A percentile compares a stretch with the other conserved stretches of the same genome.
Evolutionary conservation across 2,113 vertebrate genomes (phyloP).

Genomic region (Silurus asotus): DNA sequence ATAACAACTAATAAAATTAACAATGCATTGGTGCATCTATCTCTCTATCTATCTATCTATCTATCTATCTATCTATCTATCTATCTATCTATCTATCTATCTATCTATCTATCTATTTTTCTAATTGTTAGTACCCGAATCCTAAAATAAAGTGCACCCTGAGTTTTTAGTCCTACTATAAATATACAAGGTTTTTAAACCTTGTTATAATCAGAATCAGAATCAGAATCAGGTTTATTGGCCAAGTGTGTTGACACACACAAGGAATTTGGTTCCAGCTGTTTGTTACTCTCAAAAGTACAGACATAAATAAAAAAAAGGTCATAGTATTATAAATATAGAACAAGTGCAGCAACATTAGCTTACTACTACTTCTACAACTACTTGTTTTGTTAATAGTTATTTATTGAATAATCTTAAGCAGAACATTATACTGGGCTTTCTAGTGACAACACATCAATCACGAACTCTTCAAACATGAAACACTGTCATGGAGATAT

Average conservation of each 20-base stretch:
- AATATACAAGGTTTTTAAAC: background rate
- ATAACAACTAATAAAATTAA: no score
- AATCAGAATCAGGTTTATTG: no score
- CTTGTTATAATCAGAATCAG: no score
- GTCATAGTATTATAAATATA: background rate
- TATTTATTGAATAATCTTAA: background rate
- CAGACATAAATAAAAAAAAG: no score
- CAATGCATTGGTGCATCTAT: no score
- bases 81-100: background rate
- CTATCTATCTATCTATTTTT: background rate
- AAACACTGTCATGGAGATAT: slow-evolving; percentile 34
- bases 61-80: background rate
- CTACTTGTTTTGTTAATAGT: background rate
- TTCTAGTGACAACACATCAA: background rate
- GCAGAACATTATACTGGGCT: background rate
- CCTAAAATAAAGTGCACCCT: background rate
- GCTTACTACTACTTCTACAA: background rate
- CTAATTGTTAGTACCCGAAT: background rate
- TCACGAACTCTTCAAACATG: slow-evolving; percentile 10
- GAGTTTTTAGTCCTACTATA: background rate
- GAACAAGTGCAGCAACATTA: no score
- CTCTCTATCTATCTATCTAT: background rate
- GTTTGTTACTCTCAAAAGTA: no score
- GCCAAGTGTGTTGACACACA: no score
- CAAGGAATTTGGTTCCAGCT: no score